A percentile compares a stretch with the other conserved stretches of the same genome.
phyloP scores from a whole-genome alignment of 2,113 vertebrate species.

The Perca fluviatilis region DNA sequence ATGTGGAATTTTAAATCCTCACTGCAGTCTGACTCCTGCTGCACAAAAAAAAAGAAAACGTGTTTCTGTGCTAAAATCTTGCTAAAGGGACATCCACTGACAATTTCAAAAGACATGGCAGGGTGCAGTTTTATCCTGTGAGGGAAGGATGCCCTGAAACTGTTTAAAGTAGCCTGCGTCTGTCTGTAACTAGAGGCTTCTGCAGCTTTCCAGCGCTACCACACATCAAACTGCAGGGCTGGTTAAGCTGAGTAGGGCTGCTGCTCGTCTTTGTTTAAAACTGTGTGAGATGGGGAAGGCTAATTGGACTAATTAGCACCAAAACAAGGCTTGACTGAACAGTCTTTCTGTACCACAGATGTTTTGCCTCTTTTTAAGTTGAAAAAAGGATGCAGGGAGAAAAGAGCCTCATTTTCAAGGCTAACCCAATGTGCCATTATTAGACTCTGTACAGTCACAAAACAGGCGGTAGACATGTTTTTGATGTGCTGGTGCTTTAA shows the following conservation, averaged over 20 bases:
- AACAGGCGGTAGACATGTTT: slow-evolving; percentile 35
- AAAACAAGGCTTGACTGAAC: slow-evolving; percentile 70
- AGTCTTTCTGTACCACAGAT: slow-evolving; percentile 68
- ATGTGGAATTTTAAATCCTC: slow-evolving; percentile 49
- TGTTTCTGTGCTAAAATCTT: slow-evolving; percentile 52
- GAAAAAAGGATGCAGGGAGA: slow-evolving; percentile 49
- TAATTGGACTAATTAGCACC: slow-evolving; percentile 81
- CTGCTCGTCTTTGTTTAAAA: slow-evolving; percentile 72
- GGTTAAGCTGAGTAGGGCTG: slow-evolving; percentile 57
- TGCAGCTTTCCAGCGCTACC: slow-evolving; percentile 61
- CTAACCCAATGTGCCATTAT: slow-evolving; percentile 53
- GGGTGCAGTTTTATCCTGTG: slow-evolving; percentile 44
- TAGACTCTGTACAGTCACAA: slow-evolving; percentile 39
- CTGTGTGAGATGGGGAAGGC: slow-evolving; percentile 66
- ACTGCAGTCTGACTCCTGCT: slow-evolving; percentile 21
- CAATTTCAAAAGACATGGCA: slow-evolving; percentile 45
- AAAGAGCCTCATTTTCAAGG: slow-evolving; percentile 57
- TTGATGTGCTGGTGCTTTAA: slow-evolving; percentile 53
- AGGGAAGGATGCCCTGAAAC: slow-evolving; percentile 54
- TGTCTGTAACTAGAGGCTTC: slow-evolving; percentile 67
- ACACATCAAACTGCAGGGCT: slow-evolving; percentile 66
- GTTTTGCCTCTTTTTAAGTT: slow-evolving; percentile 58
- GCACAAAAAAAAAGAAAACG: slow-evolving; percentile 13
- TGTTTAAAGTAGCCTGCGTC: slow-evolving; percentile 62
- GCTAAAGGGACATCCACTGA: slow-evolving; percentile 46